These are phyloP conservation scores for Prenolepis imparis DNA, from an alignment of 2,888 invertebrate species.

Conservation along the genomic window DNA sequence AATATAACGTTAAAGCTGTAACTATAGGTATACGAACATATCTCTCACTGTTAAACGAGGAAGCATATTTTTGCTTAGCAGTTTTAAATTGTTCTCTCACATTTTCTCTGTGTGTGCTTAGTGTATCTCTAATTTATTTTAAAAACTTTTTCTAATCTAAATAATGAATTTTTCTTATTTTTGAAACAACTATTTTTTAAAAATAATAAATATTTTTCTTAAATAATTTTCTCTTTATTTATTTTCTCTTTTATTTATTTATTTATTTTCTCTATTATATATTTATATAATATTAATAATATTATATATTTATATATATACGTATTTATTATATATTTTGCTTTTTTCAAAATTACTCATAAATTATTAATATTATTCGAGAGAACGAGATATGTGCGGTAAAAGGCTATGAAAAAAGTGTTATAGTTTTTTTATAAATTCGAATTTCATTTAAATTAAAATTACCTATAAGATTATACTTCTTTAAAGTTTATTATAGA, in stretches of 20 bases:
- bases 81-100: not conserved
- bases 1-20: slow-evolving; percentile 56
- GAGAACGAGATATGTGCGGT: not conserved
- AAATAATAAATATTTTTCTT: no score
- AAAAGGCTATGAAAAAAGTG: slow-evolving; percentile 2
- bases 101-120: not conserved
- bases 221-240: no score
- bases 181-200: not conserved
- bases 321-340: no score
- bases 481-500: not conserved
- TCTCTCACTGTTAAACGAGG: not conserved
- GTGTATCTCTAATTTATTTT: not conserved
- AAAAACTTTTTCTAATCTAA: not conserved
- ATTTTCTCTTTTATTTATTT: no score
- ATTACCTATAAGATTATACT: not conserved
- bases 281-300: no score
- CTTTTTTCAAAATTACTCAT: not conserved
- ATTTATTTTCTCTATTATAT: no score
- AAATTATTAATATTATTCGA: not conserved
- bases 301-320: no score
- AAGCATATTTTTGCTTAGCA: not conserved
- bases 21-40: not conserved
- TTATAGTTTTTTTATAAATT: no score
- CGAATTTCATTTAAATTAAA: not conserved
- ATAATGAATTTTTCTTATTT: not conserved